These are phyloP conservation scores for Disparrhopalites patrizii DNA, from an alignment of 2,888 invertebrate species.

Conservation along the genomic window DNA sequence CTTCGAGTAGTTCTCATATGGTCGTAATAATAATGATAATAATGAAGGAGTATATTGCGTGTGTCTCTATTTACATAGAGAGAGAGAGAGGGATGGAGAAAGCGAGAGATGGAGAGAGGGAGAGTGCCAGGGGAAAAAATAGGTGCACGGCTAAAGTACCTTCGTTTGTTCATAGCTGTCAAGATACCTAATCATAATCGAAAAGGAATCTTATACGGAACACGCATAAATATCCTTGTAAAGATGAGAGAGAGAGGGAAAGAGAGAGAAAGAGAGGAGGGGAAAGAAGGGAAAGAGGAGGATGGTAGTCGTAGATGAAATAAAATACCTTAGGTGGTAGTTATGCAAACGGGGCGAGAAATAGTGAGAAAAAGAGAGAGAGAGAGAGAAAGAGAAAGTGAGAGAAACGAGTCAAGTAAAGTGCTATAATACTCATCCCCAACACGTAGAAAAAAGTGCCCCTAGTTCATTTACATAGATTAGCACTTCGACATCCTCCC, in stretches of 20 bases:
- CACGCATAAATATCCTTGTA: neutral
- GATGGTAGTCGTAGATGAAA: constrained; percentile 9
- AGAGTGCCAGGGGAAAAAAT: too few species aligned
- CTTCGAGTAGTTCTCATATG: too few species aligned
- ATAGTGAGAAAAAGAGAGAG: neutral
- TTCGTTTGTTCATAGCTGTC: constrained; percentile 7
- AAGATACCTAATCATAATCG: constrained; percentile 5
- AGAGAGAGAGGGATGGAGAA: too few species aligned
- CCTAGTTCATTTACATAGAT: constrained; percentile 47
- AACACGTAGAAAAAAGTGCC: constrained; percentile 29
- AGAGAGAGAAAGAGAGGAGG: neutral
- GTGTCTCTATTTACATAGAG: too few species aligned
- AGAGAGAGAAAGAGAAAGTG: neutral
- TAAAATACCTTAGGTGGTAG: constrained; percentile 6
- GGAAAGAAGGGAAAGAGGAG: neutral
- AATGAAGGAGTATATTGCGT: too few species aligned
- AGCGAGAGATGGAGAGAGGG: too few species aligned
- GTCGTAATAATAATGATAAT: too few species aligned
- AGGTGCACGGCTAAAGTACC: constrained; percentile 3
- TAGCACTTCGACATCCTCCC: constrained; percentile 46
- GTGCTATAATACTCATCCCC: constrained; percentile 19
- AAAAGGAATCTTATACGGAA: neutral
- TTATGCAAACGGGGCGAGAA: neutral
- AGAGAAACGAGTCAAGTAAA: constrained; percentile 17
- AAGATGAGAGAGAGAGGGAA: neutral